Conservation (phyloP, 2,888 invertebrate genomes). For the Scaptomyza tumidula region DNA sequence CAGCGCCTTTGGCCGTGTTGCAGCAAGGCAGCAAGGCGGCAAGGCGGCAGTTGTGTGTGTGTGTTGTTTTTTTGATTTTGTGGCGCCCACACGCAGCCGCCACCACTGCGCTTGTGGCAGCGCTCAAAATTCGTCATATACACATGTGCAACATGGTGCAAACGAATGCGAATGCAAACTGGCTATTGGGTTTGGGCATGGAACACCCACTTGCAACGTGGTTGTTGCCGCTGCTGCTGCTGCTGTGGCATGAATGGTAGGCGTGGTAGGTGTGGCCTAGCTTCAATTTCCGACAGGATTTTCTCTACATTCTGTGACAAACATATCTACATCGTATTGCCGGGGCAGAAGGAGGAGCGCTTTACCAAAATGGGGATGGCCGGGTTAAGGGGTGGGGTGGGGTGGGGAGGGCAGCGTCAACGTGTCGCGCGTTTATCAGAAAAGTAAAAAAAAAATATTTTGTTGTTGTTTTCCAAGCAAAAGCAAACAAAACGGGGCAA, state of each 20-base stretch:
- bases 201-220: constrained; percentile 66
- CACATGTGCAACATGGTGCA: constrained; percentile 56
- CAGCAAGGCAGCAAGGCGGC: constrained; percentile 31
- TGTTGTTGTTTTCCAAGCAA: constrained; percentile 11
- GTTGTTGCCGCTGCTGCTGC: constrained; percentile 6
- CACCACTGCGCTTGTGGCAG: constrained; percentile 21
- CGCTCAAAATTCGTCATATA: constrained; percentile 74
- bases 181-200: constrained; percentile 17
- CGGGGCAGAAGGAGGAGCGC: no score
- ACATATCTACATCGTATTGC: no score
- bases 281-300: constrained; percentile 66
- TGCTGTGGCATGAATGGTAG: constrained; percentile 31
- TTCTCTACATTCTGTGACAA: constrained; percentile 16
- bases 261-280: constrained; percentile 64
- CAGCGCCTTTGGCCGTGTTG: constrained; percentile 55
- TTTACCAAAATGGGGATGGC: neutral
- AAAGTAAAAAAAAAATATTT: constrained; percentile 2
- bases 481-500: constrained; percentile 39
- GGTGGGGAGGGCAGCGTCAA: neutral
- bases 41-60: constrained; percentile 16
- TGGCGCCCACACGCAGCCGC: constrained; percentile 75
- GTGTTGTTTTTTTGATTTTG: constrained; percentile 29
- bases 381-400: neutral
- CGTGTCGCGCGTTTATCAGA: constrained; percentile 24
- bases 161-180: constrained; percentile 20